phyloP scores from a whole-genome alignment of 2,797 vertebrate species.

The Tamandua tetradactyla region DNA sequence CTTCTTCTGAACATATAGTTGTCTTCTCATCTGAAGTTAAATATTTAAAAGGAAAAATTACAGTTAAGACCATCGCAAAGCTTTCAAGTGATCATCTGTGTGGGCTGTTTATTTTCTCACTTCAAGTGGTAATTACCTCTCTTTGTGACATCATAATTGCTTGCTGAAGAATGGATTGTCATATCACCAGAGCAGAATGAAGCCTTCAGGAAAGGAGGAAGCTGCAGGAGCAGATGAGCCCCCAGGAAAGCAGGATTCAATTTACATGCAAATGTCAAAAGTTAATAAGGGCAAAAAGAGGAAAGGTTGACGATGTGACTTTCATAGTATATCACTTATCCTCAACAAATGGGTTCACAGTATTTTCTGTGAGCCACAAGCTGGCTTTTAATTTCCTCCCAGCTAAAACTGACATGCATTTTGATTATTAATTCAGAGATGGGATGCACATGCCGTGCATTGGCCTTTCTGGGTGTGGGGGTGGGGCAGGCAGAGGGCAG shows the following conservation, averaged over 20 bases:
- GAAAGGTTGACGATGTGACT: conserved; percentile 45
- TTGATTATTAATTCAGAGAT: not conserved
- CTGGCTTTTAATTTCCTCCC: conserved; percentile 66
- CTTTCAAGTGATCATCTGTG: conserved; percentile 73
- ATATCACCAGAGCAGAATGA: conserved; percentile 72
- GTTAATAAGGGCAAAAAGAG: conserved; percentile 62
- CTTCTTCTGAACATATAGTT: not conserved
- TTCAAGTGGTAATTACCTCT: conserved; percentile 70
- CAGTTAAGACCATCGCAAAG: conserved; percentile 72
- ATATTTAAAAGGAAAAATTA: conserved; percentile 74
- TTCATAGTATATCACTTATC: conserved; percentile 52
- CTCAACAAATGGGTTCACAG: conserved; percentile 52
- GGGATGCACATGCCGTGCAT: not conserved
- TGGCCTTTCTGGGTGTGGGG: not conserved
- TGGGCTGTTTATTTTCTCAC: conserved; percentile 76
- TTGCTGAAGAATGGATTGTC: conserved; percentile 77
- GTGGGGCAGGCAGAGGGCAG: not conserved
- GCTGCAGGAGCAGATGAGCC: conserved; percentile 61
- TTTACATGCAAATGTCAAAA: conserved; percentile 72
- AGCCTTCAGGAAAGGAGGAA: conserved; percentile 59
- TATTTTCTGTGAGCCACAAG: conserved; percentile 66
- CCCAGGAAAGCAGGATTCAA: conserved; percentile 64
- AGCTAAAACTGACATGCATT: not conserved
- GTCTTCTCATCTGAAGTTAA: conserved; percentile 56
- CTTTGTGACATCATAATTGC: conserved; percentile 78